A percentile compares a stretch with the other conserved stretches of the same genome.
These are phyloP conservation scores for Gerris lacustris DNA, from an alignment of 2,888 invertebrate species.

Conservation along the genomic window DNA sequence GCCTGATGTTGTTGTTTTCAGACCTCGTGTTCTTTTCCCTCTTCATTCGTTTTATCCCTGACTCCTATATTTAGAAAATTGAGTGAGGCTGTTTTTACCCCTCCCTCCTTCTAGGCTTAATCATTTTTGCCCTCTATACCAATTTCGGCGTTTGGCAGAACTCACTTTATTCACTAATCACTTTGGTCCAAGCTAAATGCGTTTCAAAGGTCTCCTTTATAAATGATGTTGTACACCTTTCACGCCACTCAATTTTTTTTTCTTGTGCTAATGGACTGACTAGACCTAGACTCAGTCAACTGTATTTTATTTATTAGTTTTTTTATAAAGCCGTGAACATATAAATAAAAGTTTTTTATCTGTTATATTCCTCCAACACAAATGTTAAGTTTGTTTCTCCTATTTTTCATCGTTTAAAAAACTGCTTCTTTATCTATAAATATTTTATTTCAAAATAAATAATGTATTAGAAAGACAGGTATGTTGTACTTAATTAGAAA, in stretches of 20 bases:
- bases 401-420: too few relatives aligned
- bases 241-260: too few relatives aligned
- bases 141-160: not conserved
- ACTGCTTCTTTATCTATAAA: too few relatives aligned
- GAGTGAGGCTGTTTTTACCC: not conserved
- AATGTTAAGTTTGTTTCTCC: too few relatives aligned
- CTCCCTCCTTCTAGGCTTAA: not conserved
- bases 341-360: not conserved
- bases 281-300: too few relatives aligned
- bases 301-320: too few relatives aligned
- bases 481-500: too few relatives aligned
- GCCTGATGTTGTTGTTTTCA: too few relatives aligned
- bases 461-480: too few relatives aligned
- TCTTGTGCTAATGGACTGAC: too few relatives aligned
- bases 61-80: not conserved
- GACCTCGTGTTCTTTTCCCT: not conserved
- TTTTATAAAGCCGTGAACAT: not conserved
- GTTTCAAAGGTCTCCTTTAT: constrained; percentile 1
- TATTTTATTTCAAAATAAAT: too few relatives aligned
- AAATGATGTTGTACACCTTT: not conserved
- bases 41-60: not conserved
- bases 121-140: not conserved
- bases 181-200: not conserved
- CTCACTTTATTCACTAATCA: not conserved
- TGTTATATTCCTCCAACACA: too few relatives aligned